phyloP scores from a whole-genome alignment of 2,888 invertebrate genomes.

The Lochmaea capreae region DNA sequence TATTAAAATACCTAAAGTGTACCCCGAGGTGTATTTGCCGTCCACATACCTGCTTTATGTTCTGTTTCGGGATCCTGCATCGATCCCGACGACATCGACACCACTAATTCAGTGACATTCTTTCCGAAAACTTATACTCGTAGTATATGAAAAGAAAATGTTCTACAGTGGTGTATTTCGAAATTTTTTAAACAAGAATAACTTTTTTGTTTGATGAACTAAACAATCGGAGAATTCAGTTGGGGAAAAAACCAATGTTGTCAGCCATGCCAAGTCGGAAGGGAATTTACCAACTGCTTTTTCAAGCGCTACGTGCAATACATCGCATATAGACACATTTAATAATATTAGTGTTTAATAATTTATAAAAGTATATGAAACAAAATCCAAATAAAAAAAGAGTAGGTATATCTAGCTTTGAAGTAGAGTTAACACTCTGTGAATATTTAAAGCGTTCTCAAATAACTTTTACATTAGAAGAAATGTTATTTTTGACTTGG shows the following conservation, averaged over 20 bases:
- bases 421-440: background rate
- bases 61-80: conserved; percentile 48
- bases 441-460: background rate
- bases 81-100: conserved; percentile 39
- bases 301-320: no score
- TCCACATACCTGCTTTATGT: conserved; percentile 62
- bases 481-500: conserved; percentile 5
- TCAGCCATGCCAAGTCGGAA: no score
- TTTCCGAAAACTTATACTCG: conserved; percentile 31
- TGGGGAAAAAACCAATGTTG: no score
- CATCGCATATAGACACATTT: no score
- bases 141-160: conserved; percentile 11
- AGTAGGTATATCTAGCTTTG: background rate
- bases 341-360: no score
- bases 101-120: conserved; percentile 43
- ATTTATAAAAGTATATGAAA: background rate
- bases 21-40: conserved; percentile 63
- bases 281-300: no score
- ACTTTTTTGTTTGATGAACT: no score
- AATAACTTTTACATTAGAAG: conserved; percentile 7
- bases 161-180: background rate
- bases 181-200: background rate
- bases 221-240: no score
- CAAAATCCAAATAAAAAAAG: conserved; percentile 5
- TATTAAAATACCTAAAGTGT: conserved; percentile 64